phyloP scores from a whole-genome alignment of 2,113 vertebrate genomes.

The Paralichthys olivaceus region DNA sequence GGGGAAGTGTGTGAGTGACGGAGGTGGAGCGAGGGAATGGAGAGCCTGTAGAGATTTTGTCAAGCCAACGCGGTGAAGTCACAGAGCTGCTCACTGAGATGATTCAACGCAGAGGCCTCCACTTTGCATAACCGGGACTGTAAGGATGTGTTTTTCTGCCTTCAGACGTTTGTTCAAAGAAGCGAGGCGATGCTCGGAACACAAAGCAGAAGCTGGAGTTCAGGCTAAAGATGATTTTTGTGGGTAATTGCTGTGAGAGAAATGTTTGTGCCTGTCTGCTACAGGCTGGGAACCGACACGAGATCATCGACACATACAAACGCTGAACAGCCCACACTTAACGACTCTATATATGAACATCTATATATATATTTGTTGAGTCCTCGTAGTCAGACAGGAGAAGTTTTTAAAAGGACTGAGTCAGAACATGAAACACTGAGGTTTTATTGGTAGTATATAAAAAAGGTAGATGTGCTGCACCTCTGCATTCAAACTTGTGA shows the following conservation, averaged over 20 bases:
- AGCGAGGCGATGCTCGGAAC: neutral
- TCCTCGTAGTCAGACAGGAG: too few species aligned
- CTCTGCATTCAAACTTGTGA: too few species aligned
- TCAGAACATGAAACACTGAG: too few species aligned
- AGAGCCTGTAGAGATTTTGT: neutral
- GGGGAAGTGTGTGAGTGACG: neutral
- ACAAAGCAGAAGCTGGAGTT: neutral
- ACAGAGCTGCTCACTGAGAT: neutral
- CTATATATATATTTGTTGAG: neutral
- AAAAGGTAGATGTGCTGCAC: too few species aligned
- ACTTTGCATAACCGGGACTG: slow-evolving; percentile 1
- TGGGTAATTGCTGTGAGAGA: neutral
- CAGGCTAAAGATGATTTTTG: neutral
- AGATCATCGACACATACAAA: neutral
- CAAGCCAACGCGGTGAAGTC: too few species aligned
- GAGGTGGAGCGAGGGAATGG: neutral
- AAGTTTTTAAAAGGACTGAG: too few species aligned
- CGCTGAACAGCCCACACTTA: neutral
- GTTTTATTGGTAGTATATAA: too few species aligned
- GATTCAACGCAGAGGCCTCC: slow-evolving; percentile 6
- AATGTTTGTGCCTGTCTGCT: neutral
- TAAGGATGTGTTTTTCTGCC: slow-evolving; percentile 4
- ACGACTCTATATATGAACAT: neutral
- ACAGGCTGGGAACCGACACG: neutral
- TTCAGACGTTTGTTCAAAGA: neutral